Base-by-base conservation (phyloP, 2,113 vertebrate genomes). In the Hystrix cristata region DNA sequence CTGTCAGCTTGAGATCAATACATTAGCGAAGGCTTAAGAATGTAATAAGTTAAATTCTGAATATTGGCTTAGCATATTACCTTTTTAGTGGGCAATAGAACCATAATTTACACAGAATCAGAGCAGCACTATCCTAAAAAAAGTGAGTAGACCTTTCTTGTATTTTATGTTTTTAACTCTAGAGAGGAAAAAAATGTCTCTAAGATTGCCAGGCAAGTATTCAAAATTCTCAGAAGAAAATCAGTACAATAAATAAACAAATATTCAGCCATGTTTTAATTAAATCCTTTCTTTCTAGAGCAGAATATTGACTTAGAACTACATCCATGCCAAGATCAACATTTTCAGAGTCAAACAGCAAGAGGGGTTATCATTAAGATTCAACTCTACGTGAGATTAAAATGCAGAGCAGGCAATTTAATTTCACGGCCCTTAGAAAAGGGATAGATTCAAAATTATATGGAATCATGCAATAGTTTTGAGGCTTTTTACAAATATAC, bases 181-280 rank as follows among this genome's bases (percentile, higher is more conserved):
- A 78, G 93, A 97, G 46, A 76, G 46, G 6, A 48, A 76, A 76
- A 60, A 76, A 29, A 48, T 48, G 43, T 13, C 72, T 98, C 71
- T 86, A 82, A 62, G 97, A 78, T 12, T 1, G 86, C 64, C 12
- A 95, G 53, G 19, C 96, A 95, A 69, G 38, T n/a, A 81, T 87
- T 94, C 51, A 67, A 96, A 78, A 90, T 31, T 97, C 57, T 94
- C 85, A 57, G 53, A 31, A 9, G 79, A 96, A 83, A 94, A 38
- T 88, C 87, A 96, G 76, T 96, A 96, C 96, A 94, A 96, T 96
- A 97, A 97, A 96, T 64, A 96, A 97, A 92, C 64, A 98, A 98
- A 98, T 97, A 98, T 94, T 98, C 98, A 95, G 34, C 43, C 67
- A 84, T 29, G 51, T 95, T 92, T 97, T 98, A 98, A 98, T 98